Conservation (phyloP, 2,888 invertebrate species). For the Pterobdella sp. region DNA sequence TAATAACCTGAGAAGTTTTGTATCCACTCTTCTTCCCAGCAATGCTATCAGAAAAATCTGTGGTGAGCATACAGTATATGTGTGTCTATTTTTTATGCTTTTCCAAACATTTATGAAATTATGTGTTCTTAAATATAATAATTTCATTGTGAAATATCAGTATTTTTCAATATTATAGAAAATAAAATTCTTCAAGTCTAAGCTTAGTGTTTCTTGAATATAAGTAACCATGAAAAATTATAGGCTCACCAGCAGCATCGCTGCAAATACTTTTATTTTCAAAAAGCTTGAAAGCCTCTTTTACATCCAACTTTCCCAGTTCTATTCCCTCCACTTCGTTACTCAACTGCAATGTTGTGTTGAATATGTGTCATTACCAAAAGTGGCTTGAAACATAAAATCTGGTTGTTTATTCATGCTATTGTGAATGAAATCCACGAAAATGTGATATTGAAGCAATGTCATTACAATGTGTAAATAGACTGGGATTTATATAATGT, state of each 20-base stretch:
- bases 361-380: not conserved
- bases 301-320: slow-evolving; percentile 12
- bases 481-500: too few species aligned
- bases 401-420: too few species aligned
- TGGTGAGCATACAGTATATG: too few species aligned
- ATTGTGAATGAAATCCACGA: too few species aligned
- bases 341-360: not conserved
- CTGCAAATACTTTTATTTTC: slow-evolving; percentile 18
- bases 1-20: not conserved
- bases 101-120: too few species aligned
- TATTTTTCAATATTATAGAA: not conserved
- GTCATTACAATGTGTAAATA: too few species aligned
- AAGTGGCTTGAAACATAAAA: not conserved
- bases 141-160: not conserved
- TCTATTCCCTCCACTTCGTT: not conserved
- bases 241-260: not conserved
- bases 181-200: not conserved
- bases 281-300: slow-evolving; percentile 26
- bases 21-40: slow-evolving; percentile 13
- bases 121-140: not conserved
- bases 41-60: slow-evolving; percentile 29
- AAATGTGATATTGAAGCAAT: too few species aligned
- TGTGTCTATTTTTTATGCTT: too few species aligned
- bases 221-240: not conserved
- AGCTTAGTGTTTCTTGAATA: not conserved